Base-by-base conservation (phyloP, 1,140 invertebrate species). In the Meteorus sp. region DNA sequence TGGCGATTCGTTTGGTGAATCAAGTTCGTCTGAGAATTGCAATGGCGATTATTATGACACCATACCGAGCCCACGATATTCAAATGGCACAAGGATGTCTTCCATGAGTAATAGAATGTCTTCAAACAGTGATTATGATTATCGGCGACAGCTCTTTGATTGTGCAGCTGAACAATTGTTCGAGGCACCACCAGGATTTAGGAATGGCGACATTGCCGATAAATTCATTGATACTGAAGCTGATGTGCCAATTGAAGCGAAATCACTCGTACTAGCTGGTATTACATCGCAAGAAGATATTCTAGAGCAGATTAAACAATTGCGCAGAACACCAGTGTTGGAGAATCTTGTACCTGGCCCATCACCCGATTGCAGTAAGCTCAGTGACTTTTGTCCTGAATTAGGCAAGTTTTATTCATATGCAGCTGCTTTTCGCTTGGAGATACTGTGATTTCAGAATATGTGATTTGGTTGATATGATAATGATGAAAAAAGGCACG, bases 281-380 rank as follows among this genome's bases (percentile, higher is more conserved):
- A 53, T 76, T 3, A 62, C 72, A 17, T 73, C 71, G 0, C 72
- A 80, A 20, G 71, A 72, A 4, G 68, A 76, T 19, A 70, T 76
- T 50, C 41, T 75, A 15, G 61, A 72, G 1, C 71, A 70, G 3
- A 73, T 72, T 1, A 78, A 73, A 33, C 66, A 74, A 9, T 45
- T 78, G 2, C 70, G 69, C 1, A 72, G 33, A 39, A 78, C 75
- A 4, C 68, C 74, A 0, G 70, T 77, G 2, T 31, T 77, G 39
- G 73, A 76, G 9, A 74, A 76, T 65, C 60, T 78, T 1, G 60
- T 77, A 13, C 62, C 71, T 29, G 67, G 29, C 25, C 57, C 67
- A 2, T 65, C 71, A 3, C 63, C 68, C 3, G 65, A 72, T 5
- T 61, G 45, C 31, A 51, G 47, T 50, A 69, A 66, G 45, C 60